Conservation (phyloP, 2,888 invertebrate genomes). For the Pyrrhia umbra region DNA sequence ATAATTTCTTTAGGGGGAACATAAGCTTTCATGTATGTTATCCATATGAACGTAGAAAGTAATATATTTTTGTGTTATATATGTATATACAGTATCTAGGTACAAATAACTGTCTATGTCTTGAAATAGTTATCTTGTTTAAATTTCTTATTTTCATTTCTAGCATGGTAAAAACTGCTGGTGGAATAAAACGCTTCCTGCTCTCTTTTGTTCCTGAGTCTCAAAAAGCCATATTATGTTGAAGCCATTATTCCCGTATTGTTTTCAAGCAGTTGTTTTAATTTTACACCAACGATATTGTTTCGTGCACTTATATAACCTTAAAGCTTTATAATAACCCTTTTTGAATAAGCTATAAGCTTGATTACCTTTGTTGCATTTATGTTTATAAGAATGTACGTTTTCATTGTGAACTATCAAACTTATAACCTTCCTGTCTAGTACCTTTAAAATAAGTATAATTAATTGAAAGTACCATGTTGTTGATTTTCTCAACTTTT, state of each 20-base stretch:
- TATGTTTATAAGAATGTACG: neutral
- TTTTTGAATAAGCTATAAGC: constrained; percentile 5
- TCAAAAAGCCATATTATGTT: constrained; percentile 30
- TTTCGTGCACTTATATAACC: constrained; percentile 10
- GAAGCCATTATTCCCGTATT: constrained; percentile 38
- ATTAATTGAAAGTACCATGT: constrained; percentile 10
- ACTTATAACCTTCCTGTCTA: neutral
- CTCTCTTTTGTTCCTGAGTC: constrained; percentile 12
- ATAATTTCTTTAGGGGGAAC: neutral
- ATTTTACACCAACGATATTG: constrained; percentile 26
- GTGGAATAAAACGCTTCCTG: constrained; percentile 22
- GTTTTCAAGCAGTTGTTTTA: constrained; percentile 44
- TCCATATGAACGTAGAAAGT: neutral
- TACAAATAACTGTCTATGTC: too few species aligned
- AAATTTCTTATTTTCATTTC: neutral
- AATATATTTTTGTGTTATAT: neutral
- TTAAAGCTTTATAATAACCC: constrained; percentile 6
- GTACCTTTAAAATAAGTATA: neutral
- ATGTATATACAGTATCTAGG: neutral
- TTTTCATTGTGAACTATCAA: neutral
- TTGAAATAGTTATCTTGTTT: neutral
- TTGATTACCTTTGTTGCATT: neutral
- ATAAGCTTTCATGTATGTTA: neutral
- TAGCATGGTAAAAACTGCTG: neutral
- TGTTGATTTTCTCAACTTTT: too few species aligned